A percentile compares a stretch with the other conserved stretches of the same genome.
These are phyloP conservation scores for Theocolax elegans DNA, from an alignment of 1,140 invertebrate species.

Conservation along the genomic window DNA sequence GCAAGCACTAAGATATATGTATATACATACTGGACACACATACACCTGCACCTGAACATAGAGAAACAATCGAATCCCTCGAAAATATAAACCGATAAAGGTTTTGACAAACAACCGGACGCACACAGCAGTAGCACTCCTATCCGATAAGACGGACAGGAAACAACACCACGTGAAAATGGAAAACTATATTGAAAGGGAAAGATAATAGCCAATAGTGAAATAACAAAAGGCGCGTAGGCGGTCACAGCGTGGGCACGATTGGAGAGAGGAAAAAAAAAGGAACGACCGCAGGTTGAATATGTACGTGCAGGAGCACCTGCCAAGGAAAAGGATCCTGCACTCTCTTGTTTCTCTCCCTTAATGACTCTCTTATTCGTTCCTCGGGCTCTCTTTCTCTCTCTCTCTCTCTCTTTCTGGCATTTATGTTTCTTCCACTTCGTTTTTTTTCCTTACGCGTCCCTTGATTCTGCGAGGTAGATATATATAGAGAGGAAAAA, in stretches of 20 bases:
- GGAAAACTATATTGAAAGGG: too few relatives aligned
- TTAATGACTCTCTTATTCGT: background rate
- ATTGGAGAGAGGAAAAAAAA: background rate
- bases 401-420: too few relatives aligned
- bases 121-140: background rate
- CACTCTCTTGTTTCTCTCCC: background rate
- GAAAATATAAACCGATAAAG: background rate
- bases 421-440: too few relatives aligned
- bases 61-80: background rate
- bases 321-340: background rate
- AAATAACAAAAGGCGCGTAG: background rate
- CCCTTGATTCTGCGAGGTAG: too few relatives aligned
- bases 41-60: background rate
- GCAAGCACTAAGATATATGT: too few relatives aligned
- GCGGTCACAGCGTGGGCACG: background rate
- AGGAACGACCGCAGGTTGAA: too few relatives aligned
- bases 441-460: too few relatives aligned
- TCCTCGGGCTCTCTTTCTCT: too few relatives aligned
- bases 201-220: too few relatives aligned
- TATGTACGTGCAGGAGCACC: background rate
- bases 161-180: too few relatives aligned
- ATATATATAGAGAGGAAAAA: too few relatives aligned
- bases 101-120: conserved; percentile 24
- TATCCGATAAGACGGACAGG: background rate
- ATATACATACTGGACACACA: too few relatives aligned